phyloP scores from a whole-genome alignment of 37 sponge, comb jelly and placozoan species.

The Agelas oroides region DNA sequence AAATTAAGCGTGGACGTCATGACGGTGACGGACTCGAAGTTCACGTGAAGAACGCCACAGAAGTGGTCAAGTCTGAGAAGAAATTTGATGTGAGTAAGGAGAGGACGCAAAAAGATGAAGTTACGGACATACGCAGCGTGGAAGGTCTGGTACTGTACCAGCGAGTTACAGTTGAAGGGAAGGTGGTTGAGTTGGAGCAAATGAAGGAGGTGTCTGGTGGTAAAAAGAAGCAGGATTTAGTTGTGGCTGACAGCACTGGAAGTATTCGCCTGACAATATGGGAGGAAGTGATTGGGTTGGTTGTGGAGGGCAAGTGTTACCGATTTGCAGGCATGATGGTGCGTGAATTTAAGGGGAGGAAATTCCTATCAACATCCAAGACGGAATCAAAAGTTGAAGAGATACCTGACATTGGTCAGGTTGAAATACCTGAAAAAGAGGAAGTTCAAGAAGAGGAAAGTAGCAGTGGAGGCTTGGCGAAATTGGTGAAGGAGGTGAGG shows the following conservation, averaged over 20 bases:
- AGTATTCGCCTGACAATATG: background rate
- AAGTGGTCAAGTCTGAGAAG: background rate
- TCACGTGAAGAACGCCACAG: background rate
- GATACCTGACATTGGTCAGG: background rate
- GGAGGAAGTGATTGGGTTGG: slow-evolving; percentile 1
- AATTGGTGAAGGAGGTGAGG: background rate
- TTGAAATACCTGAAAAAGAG: background rate
- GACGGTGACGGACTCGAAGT: background rate
- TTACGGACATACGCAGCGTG: background rate
- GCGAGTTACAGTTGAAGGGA: background rate
- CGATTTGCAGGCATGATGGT: background rate
- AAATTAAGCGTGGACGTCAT: background rate
- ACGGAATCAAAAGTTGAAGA: background rate
- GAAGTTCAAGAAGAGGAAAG: background rate
- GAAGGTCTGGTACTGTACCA: background rate
- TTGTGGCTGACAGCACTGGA: background rate
- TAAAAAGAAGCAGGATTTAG: background rate
- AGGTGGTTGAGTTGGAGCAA: background rate
- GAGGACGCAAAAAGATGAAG: too few species aligned
- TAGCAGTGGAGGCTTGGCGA: background rate
- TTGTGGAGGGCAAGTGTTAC: background rate
- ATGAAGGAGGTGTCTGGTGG: background rate
- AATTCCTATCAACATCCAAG: slow-evolving; percentile 10
- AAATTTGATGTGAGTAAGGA: background rate
- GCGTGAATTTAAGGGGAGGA: background rate